Percentiles rank a stretch among this genome's conserved stretches.
Conservation (phyloP, 23 tunicate species). For the Oikopleura vanhoeffeni region DNA sequence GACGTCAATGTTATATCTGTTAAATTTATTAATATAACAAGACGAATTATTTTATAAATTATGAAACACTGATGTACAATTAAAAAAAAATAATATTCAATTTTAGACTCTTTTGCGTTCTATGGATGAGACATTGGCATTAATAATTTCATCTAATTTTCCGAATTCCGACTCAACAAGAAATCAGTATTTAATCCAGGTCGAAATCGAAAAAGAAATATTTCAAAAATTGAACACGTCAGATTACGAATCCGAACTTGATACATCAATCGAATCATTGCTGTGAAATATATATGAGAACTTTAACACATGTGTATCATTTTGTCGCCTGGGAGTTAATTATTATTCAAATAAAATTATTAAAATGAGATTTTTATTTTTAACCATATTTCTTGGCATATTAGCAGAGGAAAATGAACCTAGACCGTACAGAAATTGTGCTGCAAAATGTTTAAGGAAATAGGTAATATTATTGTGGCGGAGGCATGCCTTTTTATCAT, state of each 20-base stretch:
- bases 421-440: not conserved
- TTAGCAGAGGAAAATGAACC: not conserved
- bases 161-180: not conserved
- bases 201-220: not conserved
- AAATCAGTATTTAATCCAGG: not conserved
- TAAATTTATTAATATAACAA: no score
- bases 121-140: not conserved
- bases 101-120: not conserved
- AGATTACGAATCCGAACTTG: not conserved
- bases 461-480: no score
- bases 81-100: no score
- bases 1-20: no score
- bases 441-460: not conserved
- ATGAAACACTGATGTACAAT: no score
- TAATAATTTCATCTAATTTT: not conserved
- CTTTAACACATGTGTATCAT: not conserved
- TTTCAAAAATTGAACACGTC: not conserved
- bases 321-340: no score
- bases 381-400: not conserved
- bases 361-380: no score
- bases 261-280: not conserved
- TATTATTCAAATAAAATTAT: no score
- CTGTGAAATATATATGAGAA: constrained; percentile 3
- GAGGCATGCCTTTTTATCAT: no score
- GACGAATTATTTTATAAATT: no score